phyloP scores from a whole-genome alignment of 1,140 invertebrate genomes.

The Magallana gigas region DNA sequence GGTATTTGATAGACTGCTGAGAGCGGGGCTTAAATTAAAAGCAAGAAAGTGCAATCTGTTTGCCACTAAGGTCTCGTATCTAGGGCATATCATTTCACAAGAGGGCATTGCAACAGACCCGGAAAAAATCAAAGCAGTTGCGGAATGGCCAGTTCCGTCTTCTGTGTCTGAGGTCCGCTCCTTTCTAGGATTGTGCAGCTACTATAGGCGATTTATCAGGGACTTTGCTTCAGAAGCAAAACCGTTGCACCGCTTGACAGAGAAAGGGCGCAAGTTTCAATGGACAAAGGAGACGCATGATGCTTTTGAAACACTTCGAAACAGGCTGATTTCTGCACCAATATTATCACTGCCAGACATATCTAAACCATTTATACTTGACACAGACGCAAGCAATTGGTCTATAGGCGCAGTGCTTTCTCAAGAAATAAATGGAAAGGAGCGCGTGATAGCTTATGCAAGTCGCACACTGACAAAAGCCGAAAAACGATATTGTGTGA shows the following conservation, averaged over 20 bases:
- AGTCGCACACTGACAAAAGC: constrained; percentile 34
- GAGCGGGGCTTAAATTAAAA: constrained; percentile 10
- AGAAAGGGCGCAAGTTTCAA: constrained; percentile 16
- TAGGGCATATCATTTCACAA: constrained; percentile 35
- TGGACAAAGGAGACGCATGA: too few species aligned
- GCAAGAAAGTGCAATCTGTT: constrained; percentile 26
- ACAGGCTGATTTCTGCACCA: too few species aligned
- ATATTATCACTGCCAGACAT: too few species aligned
- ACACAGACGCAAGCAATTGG: constrained; percentile 62
- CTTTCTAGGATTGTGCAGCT: constrained; percentile 51
- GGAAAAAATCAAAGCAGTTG: not conserved
- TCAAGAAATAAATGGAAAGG: constrained; percentile 55
- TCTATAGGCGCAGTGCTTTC: constrained; percentile 68
- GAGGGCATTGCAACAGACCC: constrained; percentile 26
- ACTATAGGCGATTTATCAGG: constrained; percentile 58
- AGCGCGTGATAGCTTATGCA: constrained; percentile 46
- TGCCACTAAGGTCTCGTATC: constrained; percentile 23
- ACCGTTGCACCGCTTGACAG: constrained; percentile 32
- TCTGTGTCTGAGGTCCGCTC: constrained; percentile 34
- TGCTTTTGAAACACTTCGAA: too few species aligned
- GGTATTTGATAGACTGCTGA: not conserved
- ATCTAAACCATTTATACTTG: constrained; percentile 57
- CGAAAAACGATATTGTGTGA: constrained; percentile 37
- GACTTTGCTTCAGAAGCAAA: constrained; percentile 10
- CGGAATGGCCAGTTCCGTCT: not conserved